phyloP scores from a whole-genome alignment of 2,888 invertebrate genomes.

The Glaucopsyche alexis region DNA sequence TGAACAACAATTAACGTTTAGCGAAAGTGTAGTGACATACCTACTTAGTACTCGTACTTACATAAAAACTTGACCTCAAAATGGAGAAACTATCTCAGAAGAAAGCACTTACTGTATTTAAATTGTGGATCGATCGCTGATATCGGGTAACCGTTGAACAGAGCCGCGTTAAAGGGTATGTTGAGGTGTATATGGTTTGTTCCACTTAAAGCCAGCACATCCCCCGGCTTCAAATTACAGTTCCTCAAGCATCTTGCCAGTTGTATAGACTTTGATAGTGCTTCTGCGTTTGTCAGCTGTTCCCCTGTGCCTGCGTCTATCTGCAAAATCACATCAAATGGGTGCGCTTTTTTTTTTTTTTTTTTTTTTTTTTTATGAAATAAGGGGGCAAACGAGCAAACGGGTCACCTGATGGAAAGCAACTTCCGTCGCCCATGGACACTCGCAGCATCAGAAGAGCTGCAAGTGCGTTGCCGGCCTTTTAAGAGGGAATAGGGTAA shows the following conservation, averaged over 20 bases:
- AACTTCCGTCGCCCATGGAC: too few species aligned
- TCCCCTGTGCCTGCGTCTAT: slow-evolving; percentile 64
- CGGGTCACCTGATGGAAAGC: too few species aligned
- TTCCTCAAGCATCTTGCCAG: slow-evolving; percentile 53
- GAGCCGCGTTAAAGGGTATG: slow-evolving; percentile 60
- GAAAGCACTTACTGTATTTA: slow-evolving; percentile 54
- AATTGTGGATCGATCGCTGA: slow-evolving; percentile 59
- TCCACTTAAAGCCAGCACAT: slow-evolving; percentile 58
- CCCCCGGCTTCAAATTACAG: slow-evolving; percentile 55
- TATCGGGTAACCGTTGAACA: slow-evolving; percentile 58
- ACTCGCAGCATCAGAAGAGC: too few species aligned
- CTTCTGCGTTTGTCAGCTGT: slow-evolving; percentile 55
- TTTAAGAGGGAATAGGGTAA: too few species aligned
- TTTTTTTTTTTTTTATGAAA: too few species aligned
- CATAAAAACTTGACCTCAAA: not conserved
- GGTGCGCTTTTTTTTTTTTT: too few species aligned
- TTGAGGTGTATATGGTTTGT: slow-evolving; percentile 60
- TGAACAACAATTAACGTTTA: not conserved
- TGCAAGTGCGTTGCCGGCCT: too few species aligned
- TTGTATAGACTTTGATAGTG: slow-evolving; percentile 51
- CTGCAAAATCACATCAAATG: slow-evolving; percentile 42
- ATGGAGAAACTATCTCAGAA: not conserved
- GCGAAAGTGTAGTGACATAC: not conserved
- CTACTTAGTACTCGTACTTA: not conserved
- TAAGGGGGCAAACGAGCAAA: too few species aligned